Evolutionary conservation across 2,797 vertebrate species (phyloP).

Genomic region (Pangasius mekongensis): DNA sequence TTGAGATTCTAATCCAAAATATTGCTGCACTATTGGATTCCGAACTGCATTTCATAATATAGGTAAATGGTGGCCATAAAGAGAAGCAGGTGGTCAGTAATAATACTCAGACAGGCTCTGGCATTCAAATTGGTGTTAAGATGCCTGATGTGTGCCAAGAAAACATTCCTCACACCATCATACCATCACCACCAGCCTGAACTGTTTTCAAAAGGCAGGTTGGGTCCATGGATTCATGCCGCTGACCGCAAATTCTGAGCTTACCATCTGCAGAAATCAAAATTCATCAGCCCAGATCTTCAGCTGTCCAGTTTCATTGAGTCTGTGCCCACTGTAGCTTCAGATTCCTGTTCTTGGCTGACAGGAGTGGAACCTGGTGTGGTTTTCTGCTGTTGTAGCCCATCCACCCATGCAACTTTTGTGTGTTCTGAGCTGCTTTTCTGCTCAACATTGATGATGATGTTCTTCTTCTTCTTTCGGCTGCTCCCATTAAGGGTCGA

Average conservation of each 20-base stretch:
- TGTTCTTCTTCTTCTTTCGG: too few relatives aligned
- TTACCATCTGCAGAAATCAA: background rate
- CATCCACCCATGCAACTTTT: background rate
- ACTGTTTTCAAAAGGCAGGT: background rate
- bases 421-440: background rate
- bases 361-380: background rate
- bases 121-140: background rate
- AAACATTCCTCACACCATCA: background rate
- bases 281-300: background rate
- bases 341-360: background rate
- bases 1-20: background rate
- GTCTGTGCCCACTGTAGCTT: background rate
- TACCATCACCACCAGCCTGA: background rate
- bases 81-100: background rate
- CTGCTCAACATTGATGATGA: too few relatives aligned
- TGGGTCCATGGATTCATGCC: background rate
- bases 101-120: background rate
- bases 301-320: background rate
- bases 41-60: background rate
- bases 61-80: background rate
- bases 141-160: background rate
- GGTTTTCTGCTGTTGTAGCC: background rate
- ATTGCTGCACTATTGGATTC: background rate
- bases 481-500: too few relatives aligned
- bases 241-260: background rate